A percentile compares a stretch with the other conserved stretches of the same genome.
These are phyloP conservation scores for Lemur catta DNA, from an alignment of 2,797 vertebrate genomes.

Conservation along the genomic window DNA sequence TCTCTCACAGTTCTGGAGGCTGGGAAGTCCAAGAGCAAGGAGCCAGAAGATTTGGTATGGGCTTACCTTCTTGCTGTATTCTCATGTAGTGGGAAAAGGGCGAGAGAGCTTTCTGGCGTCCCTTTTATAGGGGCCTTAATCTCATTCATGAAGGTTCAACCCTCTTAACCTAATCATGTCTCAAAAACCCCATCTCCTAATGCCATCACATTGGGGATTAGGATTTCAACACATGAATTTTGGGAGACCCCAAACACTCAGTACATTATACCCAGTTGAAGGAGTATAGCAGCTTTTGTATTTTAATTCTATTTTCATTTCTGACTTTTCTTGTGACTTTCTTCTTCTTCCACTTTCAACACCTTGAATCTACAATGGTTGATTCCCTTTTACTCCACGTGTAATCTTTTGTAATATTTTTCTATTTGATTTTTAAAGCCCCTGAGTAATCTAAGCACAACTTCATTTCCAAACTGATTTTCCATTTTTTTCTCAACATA, in stretches of 20 bases:
- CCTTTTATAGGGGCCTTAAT: neutral
- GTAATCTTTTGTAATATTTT: neutral
- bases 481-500: neutral
- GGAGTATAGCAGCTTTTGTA: neutral
- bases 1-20: neutral
- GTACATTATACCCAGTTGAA: neutral
- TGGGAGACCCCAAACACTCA: neutral
- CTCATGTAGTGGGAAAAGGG: neutral
- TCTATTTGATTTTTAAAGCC: neutral
- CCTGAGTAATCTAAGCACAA: neutral
- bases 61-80: neutral
- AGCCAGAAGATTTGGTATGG: neutral
- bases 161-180: neutral
- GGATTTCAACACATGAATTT: neutral
- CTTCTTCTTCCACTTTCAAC: neutral
- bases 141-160: neutral
- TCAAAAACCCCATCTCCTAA: neutral
- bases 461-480: neutral
- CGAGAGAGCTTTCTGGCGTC: neutral
- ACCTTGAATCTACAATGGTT: neutral
- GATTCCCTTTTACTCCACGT: neutral
- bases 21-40: neutral
- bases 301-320: conserved; percentile 39
- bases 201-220: neutral
- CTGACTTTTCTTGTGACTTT: neutral